These are phyloP conservation scores for Caenorhabditis zanzibari DNA, from an alignment of 2,888 invertebrate species.

Conservation along the genomic window DNA sequence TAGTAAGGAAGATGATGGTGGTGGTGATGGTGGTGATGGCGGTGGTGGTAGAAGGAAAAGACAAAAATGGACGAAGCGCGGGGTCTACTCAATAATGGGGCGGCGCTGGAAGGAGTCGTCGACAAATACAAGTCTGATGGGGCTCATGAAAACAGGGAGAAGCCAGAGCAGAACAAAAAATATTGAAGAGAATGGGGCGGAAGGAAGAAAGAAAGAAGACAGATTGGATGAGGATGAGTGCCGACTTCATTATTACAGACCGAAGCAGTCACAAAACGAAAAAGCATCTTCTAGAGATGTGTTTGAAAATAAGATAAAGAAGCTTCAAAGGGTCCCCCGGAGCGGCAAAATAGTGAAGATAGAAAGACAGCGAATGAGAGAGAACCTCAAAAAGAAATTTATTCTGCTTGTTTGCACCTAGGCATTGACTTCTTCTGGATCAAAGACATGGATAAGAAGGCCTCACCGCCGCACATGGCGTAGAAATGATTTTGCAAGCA, in stretches of 20 bases:
- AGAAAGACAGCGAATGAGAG: neutral
- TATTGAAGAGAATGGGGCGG: constrained; percentile 52
- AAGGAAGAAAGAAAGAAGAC: constrained; percentile 52
- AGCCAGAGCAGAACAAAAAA: constrained; percentile 42
- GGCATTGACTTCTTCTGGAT: constrained; percentile 45
- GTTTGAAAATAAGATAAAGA: constrained; percentile 36
- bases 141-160: constrained; percentile 55
- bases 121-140: constrained; percentile 64
- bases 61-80: constrained; percentile 54
- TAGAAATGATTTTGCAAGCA: constrained; percentile 33
- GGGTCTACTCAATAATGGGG: constrained; percentile 62
- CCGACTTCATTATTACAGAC: constrained; percentile 41
- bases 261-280: constrained; percentile 26
- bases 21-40: no score
- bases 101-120: constrained; percentile 62
- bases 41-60: constrained; percentile 25
- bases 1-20: neutral
- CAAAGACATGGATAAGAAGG: constrained; percentile 34
- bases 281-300: constrained; percentile 16
- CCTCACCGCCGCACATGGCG: constrained; percentile 20
- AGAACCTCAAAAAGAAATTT: constrained; percentile 24
- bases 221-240: constrained; percentile 42
- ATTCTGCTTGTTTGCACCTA: constrained; percentile 41
- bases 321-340: neutral
- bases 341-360: neutral